A percentile compares a stretch with the other conserved stretches of the same genome.
phyloP scores from a whole-genome alignment of 2,797 vertebrate genomes.

The Hipposideros larvatus region DNA sequence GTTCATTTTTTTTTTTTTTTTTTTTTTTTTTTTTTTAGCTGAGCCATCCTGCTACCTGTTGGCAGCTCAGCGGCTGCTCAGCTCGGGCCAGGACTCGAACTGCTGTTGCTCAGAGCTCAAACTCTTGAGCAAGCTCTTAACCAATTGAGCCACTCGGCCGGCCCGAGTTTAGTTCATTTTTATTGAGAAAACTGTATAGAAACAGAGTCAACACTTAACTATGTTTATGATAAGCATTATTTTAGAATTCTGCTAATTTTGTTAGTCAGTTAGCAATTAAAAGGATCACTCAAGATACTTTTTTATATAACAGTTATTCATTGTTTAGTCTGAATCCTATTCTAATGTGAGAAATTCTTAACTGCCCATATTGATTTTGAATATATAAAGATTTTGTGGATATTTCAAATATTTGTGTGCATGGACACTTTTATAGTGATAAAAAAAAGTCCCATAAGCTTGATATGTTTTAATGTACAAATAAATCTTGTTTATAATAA shows the following conservation, averaged over 20 bases:
- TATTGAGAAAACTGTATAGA: background rate
- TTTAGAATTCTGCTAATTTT: background rate
- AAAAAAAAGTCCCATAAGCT: background rate
- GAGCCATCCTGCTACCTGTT: no score
- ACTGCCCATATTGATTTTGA: background rate
- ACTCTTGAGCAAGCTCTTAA: no score
- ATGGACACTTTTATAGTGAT: background rate
- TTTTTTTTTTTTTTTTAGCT: background rate
- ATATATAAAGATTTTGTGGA: background rate
- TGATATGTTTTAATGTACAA: background rate
- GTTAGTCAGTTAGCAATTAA: background rate
- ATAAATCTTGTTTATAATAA: background rate
- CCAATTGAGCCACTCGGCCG: no score
- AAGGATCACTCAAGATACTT: background rate
- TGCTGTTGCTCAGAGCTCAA: no score
- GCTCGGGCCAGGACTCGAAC: no score
- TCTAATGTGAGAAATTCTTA: background rate
- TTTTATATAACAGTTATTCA: background rate
- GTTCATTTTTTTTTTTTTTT: background rate
- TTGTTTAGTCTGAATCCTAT: background rate
- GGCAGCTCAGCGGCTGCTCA: no score
- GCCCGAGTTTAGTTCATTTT: background rate
- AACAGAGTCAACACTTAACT: background rate
- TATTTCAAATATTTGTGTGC: background rate
- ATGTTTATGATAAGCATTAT: background rate